These are phyloP conservation scores for Notothenia rossii DNA, from an alignment of 2,113 vertebrate genomes.

Conservation along the genomic window DNA sequence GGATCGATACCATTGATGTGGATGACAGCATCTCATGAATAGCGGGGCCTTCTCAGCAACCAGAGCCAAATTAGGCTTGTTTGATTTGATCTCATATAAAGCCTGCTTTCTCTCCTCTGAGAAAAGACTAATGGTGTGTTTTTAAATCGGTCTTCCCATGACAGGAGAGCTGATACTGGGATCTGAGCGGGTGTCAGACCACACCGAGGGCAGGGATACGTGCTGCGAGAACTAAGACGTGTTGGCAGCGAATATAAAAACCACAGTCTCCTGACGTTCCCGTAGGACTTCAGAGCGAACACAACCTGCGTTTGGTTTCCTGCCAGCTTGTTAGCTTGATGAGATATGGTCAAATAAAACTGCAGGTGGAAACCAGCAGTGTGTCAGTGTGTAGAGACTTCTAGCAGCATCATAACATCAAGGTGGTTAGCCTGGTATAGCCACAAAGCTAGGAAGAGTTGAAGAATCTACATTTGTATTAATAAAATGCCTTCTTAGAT, in stretches of 20 bases:
- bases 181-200: conserved; percentile 9
- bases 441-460: background rate
- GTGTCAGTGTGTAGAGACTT: background rate
- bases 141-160: conserved; percentile 15
- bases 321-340: background rate
- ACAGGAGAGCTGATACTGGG: background rate
- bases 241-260: background rate
- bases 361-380: background rate
- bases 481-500: background rate
- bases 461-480: background rate
- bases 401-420: background rate
- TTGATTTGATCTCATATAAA: conserved; percentile 39
- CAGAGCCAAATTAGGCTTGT: background rate
- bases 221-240: background rate
- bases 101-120: conserved; percentile 16
- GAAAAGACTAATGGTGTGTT: background rate
- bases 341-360: conserved; percentile 25
- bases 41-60: conserved; percentile 4
- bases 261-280: background rate
- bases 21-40: conserved; percentile 42
- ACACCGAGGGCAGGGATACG: background rate
- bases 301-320: conserved; percentile 15
- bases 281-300: background rate
- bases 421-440: background rate
- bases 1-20: conserved; percentile 45